Conservation (phyloP, 92 coral and sea anemone species). For the Porites cylindrica region DNA sequence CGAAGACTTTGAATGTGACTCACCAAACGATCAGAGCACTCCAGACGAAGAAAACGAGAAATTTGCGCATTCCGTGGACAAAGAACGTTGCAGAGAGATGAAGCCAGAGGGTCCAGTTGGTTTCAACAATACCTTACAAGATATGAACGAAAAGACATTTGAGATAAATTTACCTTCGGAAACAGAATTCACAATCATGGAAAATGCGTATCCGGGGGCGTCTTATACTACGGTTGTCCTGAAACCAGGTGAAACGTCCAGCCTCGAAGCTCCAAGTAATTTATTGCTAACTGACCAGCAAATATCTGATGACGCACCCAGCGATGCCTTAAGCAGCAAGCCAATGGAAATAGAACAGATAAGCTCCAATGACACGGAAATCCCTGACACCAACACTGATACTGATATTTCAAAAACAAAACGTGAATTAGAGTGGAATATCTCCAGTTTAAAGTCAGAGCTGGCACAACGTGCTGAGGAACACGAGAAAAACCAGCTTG, state of each 20-base stretch:
- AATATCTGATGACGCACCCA: not conserved
- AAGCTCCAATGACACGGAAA: not conserved
- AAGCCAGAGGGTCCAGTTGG: not conserved
- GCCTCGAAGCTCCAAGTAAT: not conserved
- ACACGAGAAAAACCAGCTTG: conserved; percentile 20
- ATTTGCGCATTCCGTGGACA: not conserved
- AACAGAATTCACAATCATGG: not conserved
- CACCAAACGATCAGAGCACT: conserved; percentile 47
- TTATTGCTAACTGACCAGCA: not conserved
- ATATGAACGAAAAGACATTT: not conserved
- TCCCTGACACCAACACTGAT: not conserved
- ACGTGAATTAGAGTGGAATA: conserved; percentile 46
- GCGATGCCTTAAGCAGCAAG: not conserved
- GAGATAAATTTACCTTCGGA: not conserved
- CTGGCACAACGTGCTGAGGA: conserved; percentile 30
- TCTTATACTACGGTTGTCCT: not conserved
- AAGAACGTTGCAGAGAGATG: not conserved
- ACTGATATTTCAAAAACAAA: not conserved
- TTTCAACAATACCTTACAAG: not conserved
- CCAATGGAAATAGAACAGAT: not conserved
- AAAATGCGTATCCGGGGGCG: not conserved
- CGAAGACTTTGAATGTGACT: conserved; percentile 37
- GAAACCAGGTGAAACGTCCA: not conserved
- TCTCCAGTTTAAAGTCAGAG: conserved; percentile 32
- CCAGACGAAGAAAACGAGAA: conserved; percentile 30